Conservation (phyloP, 2,113 vertebrate genomes). For the Crotalus tigris region DNA sequence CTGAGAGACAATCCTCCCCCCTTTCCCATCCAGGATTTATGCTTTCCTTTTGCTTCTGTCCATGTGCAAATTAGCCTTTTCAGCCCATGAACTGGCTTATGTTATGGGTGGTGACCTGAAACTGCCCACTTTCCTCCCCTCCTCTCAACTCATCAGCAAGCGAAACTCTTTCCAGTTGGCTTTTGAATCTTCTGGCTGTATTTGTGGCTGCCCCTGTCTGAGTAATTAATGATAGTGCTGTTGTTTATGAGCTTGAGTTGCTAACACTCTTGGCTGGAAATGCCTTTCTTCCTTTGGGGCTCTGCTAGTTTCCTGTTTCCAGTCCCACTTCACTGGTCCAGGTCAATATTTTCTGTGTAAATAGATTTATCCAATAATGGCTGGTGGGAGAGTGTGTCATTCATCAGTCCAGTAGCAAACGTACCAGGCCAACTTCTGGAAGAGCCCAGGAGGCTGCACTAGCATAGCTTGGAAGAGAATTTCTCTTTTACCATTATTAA, state of each 20-base stretch:
- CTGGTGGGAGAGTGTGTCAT: conserved; percentile 56
- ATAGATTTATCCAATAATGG: conserved; percentile 69
- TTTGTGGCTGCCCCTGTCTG: conserved; percentile 63
- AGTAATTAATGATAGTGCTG: conserved; percentile 66
- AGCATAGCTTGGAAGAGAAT: background rate
- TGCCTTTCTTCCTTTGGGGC: conserved; percentile 69
- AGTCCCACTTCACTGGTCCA: conserved; percentile 66
- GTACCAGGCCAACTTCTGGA: conserved; percentile 33
- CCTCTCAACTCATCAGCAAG: conserved; percentile 58
- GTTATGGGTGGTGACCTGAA: conserved; percentile 55
- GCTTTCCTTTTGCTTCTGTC: conserved; percentile 43
- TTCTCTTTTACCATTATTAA: background rate
- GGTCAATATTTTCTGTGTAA: conserved; percentile 69
- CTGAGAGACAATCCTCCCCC: conserved; percentile 28
- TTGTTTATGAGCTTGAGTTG: conserved; percentile 71
- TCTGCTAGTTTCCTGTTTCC: conserved; percentile 59
- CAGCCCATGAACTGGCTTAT: conserved; percentile 40
- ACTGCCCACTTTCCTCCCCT: conserved; percentile 38
- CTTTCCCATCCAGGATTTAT: conserved; percentile 22
- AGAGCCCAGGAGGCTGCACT: conserved; percentile 1
- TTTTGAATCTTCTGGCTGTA: conserved; percentile 65
- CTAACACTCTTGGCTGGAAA: conserved; percentile 68
- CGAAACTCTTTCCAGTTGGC: conserved; percentile 65
- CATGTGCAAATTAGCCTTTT: conserved; percentile 49
- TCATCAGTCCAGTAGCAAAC: conserved; percentile 57